A percentile compares a stretch with the other conserved stretches of the same genome.
Evolutionary conservation across 2,888 invertebrate species (phyloP).

Genomic region (Syrista parreyssii): DNA sequence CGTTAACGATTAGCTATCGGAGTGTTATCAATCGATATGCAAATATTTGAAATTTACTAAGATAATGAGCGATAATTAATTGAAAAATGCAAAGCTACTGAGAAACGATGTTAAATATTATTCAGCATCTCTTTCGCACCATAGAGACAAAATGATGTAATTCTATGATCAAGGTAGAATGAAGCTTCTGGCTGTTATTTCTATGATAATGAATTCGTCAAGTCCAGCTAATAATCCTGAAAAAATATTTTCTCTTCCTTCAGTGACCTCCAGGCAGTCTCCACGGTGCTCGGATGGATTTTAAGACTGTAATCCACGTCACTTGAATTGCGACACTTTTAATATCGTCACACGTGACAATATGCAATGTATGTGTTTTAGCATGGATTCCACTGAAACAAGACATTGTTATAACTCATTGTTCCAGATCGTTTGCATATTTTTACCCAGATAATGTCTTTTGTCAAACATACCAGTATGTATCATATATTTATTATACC

Average conservation of each 20-base stretch:
- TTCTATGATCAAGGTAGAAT: not conserved
- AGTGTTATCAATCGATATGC: not conserved
- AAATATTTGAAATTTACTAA: not conserved
- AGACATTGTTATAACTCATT: constrained; percentile 13
- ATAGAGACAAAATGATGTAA: not conserved
- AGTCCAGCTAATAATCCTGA: not conserved
- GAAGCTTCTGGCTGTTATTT: not conserved
- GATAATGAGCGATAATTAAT: not conserved
- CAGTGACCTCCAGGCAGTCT: not conserved
- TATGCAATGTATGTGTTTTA: not conserved
- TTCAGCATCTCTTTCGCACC: not conserved
- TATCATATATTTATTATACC: not conserved
- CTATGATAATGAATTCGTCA: not conserved
- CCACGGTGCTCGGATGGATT: not conserved
- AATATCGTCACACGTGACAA: not conserved
- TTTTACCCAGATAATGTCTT: not conserved
- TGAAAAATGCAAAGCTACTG: not conserved
- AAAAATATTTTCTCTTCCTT: not conserved
- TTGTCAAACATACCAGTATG: not conserved
- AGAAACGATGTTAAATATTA: not conserved
- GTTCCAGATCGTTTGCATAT: constrained; percentile 22
- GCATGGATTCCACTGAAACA: too few species aligned
- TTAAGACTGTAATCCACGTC: too few species aligned
- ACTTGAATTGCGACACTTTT: not conserved
- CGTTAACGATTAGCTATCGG: not conserved